Base-by-base conservation (phyloP, 2,797 vertebrate genomes). In the Ctenochaetus hawaiiensis region DNA sequence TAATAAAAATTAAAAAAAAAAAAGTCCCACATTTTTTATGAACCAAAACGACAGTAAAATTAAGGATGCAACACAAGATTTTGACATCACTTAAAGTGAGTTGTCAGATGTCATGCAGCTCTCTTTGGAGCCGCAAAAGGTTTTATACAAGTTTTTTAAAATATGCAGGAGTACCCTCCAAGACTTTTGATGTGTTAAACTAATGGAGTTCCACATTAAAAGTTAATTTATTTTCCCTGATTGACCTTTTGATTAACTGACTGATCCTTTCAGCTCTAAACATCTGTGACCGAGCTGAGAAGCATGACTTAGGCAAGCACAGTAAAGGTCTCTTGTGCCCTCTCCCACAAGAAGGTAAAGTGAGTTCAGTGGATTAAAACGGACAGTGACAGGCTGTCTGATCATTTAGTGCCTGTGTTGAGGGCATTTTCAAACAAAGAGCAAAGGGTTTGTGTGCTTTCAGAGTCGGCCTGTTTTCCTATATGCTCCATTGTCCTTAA, bases 401-500 rank as follows among this genome's bases (percentile, higher is more conserved):
- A 65, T 81, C 34, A 48, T 67, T 79, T 63, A 69, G 52, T 12
- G 14, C 45, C 34, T 30, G 16, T 54, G 34, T 49, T 59, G 11
- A 20, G 23, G 52, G 48, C 58, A 51, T 62, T 77, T 60, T 67
- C 65, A 65, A 60, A 83, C 61, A 77, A 83, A 78, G 75, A 78
- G 30, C 57, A 34, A 61, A 11, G 78, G 73, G 72, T 82, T 87
- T 82, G 70, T 72, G 30, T 47, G 72, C 58, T 61, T 71, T 83
- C 71, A 75, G 34, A 67, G 60, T 73, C 30, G 17, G 53, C 70
- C 71, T 83, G 71, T 83, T 83, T 91, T 83, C 71, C 57, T 67
- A 56, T 65, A 22, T 64, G 67, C 71, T 41, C 39, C 75, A 77
- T 87, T 89, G 79, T 90, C 82, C 71, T 59, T 57, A 54, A 72